Evolutionary conservation across 2,113 vertebrate species (phyloP), one percentile per base, ranked within the genome.

Genomic region (Lophotis ruficrista): DNA sequence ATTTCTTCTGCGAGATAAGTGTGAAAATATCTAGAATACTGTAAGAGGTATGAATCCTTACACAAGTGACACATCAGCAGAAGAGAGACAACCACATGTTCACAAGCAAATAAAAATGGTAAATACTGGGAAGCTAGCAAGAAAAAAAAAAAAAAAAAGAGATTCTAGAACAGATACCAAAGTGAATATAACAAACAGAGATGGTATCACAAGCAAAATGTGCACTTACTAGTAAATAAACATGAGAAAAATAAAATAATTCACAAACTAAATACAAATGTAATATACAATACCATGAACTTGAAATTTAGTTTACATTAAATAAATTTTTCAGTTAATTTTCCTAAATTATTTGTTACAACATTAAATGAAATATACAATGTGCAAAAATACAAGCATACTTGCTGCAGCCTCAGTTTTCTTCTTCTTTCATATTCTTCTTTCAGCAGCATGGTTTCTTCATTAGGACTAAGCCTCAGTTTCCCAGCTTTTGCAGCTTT

Each of bases 401-500:
- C 99, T 98, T 99, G 99, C 50, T 99, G 98, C 50, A 99, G 96
- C 75, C 99, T 98, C 61, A 99, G 95, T 96, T 98, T 99, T 80
- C 99, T 98, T 94, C 99, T 98, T 93, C 99, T 98, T 83, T 99
- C 99, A 6, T 98, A 97, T 58, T 99, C 99, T 69, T 99, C 99
- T 93, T 98, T 98, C 76, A 99, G 81, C 72, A 99, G 57, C 72
- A 98, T 98, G 31, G 98, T 98, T 97, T 99, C 99, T 85, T 99
- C 99, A 82, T 99, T 99, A 6, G 99, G 99, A 91, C 99, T 99
- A 65, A 98, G 96, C 77, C 98, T 97, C 82, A 99, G 15, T 18
- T 92, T 97, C 17, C 96, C 82, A 72, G 96, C 85, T 95, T 94
- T 97, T 17, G 64, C 94, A 48, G 95, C 97, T 82, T 99, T 99